These are phyloP conservation scores for Diadegma fenestrale DNA, from an alignment of 2,888 invertebrate species.

Conservation along the genomic window DNA sequence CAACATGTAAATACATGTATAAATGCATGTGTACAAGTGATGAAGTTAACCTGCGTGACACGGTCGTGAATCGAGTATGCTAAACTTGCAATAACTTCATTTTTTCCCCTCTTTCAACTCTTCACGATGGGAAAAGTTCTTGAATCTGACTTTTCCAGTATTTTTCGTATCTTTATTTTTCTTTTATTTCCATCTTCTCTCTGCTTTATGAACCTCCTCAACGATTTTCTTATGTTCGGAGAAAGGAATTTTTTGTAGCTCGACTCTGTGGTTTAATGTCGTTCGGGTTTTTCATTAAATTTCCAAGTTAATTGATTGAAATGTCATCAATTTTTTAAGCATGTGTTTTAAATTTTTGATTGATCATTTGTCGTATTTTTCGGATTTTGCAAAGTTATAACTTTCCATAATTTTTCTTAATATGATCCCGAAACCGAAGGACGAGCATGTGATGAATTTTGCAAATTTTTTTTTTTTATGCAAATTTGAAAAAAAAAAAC, in stretches of 20 bases:
- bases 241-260: background rate
- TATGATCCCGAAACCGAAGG: background rate
- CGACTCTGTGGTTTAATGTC: background rate
- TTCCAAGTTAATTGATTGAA: background rate
- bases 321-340: background rate
- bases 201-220: background rate
- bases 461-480: background rate
- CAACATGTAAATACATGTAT: background rate
- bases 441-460: background rate
- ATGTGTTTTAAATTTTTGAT: background rate
- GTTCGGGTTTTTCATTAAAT: background rate
- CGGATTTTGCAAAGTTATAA: background rate
- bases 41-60: conserved; percentile 49
- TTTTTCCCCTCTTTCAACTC: background rate
- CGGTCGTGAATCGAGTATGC: conserved; percentile 41
- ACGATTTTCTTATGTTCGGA: background rate
- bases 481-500: too few relatives aligned
- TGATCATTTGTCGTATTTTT: background rate
- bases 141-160: background rate
- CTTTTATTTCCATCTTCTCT: background rate
- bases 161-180: background rate
- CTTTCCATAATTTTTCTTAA: background rate
- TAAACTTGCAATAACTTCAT: conserved; percentile 41
- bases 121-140: conserved; percentile 43
- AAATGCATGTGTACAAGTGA: background rate